These are phyloP conservation scores for Meiosimyza decipiens DNA, from an alignment of 2,888 invertebrate species.

Conservation along the genomic window DNA sequence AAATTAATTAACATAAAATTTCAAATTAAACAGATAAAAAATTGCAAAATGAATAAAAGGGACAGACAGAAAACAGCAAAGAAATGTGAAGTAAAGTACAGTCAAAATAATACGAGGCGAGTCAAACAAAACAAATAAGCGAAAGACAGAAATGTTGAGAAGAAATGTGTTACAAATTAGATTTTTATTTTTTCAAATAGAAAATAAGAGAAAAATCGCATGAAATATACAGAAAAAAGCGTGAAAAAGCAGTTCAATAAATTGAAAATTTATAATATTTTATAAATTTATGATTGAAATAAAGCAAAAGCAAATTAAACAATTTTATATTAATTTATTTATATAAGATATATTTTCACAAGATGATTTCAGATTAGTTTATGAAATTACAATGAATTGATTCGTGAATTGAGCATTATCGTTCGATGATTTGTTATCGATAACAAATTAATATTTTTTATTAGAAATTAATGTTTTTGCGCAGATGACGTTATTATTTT, in stretches of 20 bases:
- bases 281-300: too few relatives aligned
- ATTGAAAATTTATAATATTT: too few relatives aligned
- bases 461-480: slow-evolving; percentile 28
- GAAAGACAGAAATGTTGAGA: slow-evolving; percentile 30
- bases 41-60: slow-evolving; percentile 45
- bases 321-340: not conserved
- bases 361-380: slow-evolving; percentile 3
- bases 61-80: too few relatives aligned
- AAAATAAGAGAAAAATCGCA: too few relatives aligned
- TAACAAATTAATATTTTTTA: slow-evolving; percentile 26
- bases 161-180: too few relatives aligned
- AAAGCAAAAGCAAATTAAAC: not conserved
- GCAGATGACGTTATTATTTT: slow-evolving; percentile 33
- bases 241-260: too few relatives aligned
- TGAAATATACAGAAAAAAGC: too few relatives aligned
- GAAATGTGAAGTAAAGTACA: not conserved
- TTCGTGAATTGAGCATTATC: not conserved
- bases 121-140: slow-evolving; percentile 23
- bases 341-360: slow-evolving; percentile 11
- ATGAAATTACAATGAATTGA: not conserved
- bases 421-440: slow-evolving; percentile 23
- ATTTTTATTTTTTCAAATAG: too few relatives aligned
- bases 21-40: slow-evolving; percentile 37
- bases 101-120: slow-evolving; percentile 20
- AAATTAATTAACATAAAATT: slow-evolving; percentile 17